Conservation (phyloP, 2,888 invertebrate genomes). For the Baccha elongata region DNA sequence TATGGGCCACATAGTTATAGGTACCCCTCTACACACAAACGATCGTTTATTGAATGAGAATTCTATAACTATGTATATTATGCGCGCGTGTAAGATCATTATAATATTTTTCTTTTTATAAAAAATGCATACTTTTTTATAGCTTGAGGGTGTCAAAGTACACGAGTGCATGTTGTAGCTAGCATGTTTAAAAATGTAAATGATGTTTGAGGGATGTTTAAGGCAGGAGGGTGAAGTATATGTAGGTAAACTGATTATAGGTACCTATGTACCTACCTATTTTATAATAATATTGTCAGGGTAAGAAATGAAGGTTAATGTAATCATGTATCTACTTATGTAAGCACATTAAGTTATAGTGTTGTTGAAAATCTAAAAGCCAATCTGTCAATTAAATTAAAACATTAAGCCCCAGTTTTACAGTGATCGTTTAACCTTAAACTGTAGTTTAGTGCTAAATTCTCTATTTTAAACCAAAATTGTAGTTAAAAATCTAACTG, state of each 20-base stretch:
- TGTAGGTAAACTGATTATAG: too few species aligned
- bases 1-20: slow-evolving; percentile 22
- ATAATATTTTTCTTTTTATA: slow-evolving; percentile 5
- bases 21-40: not conserved
- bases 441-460: too few species aligned
- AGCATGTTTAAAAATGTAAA: not conserved
- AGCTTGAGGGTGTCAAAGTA: not conserved
- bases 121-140: not conserved
- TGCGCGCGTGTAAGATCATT: slow-evolving; percentile 39
- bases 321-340: not conserved
- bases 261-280: not conserved
- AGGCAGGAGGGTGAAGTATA: not conserved
- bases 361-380: not conserved
- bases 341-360: too few species aligned
- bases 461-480: too few species aligned
- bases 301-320: slow-evolving; percentile 7
- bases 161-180: slow-evolving; percentile 1
- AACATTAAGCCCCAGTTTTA: too few species aligned
- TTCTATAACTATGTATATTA: slow-evolving; percentile 24
- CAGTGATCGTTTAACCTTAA: too few species aligned
- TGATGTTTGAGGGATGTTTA: not conserved
- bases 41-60: slow-evolving; percentile 22
- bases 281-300: slow-evolving; percentile 3
- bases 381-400: not conserved
- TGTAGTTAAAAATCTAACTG: too few species aligned